phyloP scores from a whole-genome alignment of 2,888 invertebrate genomes.

The Sussaba pulchella region DNA sequence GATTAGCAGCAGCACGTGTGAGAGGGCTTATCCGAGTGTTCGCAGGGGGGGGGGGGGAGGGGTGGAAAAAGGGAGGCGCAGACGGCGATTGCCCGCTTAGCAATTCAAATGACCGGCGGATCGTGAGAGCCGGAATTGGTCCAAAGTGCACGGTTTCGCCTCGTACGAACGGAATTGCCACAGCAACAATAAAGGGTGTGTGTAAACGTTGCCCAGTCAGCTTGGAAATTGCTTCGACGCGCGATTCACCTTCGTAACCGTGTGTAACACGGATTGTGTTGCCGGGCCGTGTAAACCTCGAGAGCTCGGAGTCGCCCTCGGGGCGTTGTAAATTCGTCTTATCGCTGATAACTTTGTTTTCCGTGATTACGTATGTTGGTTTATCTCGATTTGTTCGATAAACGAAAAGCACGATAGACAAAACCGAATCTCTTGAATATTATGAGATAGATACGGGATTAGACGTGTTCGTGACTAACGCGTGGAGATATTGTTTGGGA shows the following conservation, averaged over 20 bases:
- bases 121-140: conserved; percentile 48
- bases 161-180: not conserved
- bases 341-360: conserved; percentile 24
- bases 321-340: conserved; percentile 12
- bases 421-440: no score
- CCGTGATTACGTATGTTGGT: no score
- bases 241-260: not conserved
- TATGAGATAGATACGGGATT: no score
- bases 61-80: conserved; percentile 31
- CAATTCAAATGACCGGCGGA: conserved; percentile 61
- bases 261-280: not conserved
- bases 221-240: conserved; percentile 25
- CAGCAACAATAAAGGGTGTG: not conserved
- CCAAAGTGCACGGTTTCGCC: conserved; percentile 55
- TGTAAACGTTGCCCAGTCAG: conserved; percentile 17
- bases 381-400: no score
- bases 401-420: no score
- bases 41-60: conserved; percentile 2
- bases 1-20: conserved; percentile 28
- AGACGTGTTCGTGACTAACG: no score
- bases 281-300: not conserved
- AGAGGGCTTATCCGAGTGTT: conserved; percentile 35
- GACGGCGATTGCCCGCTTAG: conserved; percentile 54
- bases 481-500: no score
- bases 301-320: not conserved